phyloP scores from a whole-genome alignment of 2,797 vertebrate genomes.

The Fratercula arctica region DNA sequence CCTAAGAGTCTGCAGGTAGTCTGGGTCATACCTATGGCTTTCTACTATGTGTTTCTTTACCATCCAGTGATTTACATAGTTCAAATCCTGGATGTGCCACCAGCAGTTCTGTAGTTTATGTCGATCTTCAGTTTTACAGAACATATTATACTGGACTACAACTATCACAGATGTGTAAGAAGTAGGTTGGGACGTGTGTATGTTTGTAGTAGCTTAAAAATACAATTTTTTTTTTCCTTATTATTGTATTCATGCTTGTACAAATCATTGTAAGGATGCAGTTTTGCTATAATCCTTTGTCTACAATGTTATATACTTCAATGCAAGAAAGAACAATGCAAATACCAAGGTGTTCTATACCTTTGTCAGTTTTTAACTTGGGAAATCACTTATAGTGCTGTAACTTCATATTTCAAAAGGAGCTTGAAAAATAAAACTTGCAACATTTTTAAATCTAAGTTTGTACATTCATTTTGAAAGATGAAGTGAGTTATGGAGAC shows the following conservation, averaged over 20 bases:
- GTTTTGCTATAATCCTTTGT: background rate
- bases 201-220: background rate
- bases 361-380: background rate
- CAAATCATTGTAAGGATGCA: background rate
- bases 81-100: background rate
- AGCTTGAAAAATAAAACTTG: background rate
- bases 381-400: background rate
- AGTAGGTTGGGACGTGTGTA: background rate
- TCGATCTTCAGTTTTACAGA: background rate
- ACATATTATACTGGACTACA: background rate
- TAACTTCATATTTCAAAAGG: background rate
- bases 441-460: background rate
- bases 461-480: background rate
- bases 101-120: background rate
- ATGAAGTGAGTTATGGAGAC: background rate
- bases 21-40: background rate
- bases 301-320: background rate
- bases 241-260: background rate
- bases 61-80: background rate
- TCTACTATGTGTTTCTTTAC: background rate
- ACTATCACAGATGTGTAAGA: background rate
- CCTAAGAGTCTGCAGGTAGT: background rate
- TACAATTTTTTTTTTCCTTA: background rate
- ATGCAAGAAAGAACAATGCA: background rate
- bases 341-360: background rate